A percentile compares a stretch with the other conserved stretches of the same genome.
Evolutionary conservation across 2,888 invertebrate species (phyloP).

Genomic region (Aplocera efformata): DNA sequence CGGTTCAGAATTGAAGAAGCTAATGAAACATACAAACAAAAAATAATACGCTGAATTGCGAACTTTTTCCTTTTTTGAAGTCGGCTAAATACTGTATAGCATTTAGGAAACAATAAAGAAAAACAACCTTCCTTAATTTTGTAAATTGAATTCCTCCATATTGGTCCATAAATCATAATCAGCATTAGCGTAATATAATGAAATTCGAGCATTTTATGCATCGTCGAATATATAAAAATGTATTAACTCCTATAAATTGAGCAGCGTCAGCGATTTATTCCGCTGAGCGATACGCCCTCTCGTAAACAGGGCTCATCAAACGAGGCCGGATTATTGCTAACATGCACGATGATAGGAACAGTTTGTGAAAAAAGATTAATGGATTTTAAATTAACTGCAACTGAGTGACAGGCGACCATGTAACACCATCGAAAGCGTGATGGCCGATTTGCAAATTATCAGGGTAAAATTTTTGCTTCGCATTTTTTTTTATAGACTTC

Average conservation of each 20-base stretch:
- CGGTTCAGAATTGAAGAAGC: too few relatives aligned
- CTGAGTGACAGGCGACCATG: too few relatives aligned
- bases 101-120: too few relatives aligned
- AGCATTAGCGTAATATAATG: conserved; percentile 35
- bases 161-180: conserved; percentile 30
- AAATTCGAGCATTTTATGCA: conserved; percentile 50
- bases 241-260: conserved; percentile 70
- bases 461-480: too few relatives aligned
- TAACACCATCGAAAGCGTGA: too few relatives aligned
- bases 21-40: too few relatives aligned
- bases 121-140: neutral
- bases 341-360: conserved; percentile 32
- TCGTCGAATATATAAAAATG: conserved; percentile 59
- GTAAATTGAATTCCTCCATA: conserved; percentile 6
- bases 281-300: conserved; percentile 61
- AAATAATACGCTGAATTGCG: too few relatives aligned
- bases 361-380: conserved; percentile 40
- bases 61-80: too few relatives aligned
- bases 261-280: conserved; percentile 70
- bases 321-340: conserved; percentile 51
- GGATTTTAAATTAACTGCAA: neutral
- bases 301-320: conserved; percentile 69
- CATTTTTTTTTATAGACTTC: too few relatives aligned
- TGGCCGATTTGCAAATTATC: too few relatives aligned
- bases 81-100: too few relatives aligned